Evolutionary conservation across 2,888 invertebrate genomes (phyloP), one percentile per base, ranked within the genome.

Genomic region (Hirtodrosophila cameraria): DNA sequence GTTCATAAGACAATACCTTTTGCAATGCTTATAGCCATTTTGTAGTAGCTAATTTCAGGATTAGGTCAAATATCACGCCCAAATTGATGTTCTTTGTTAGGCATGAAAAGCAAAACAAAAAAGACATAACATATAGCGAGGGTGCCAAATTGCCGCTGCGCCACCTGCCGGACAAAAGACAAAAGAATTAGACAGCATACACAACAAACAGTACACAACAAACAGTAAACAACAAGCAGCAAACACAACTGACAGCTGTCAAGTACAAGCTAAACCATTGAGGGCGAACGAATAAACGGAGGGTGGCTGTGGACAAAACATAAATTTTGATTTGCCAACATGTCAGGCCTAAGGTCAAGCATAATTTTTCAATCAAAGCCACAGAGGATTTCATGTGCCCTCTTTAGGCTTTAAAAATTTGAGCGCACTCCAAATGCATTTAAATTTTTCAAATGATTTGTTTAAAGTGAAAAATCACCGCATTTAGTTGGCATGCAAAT

Each of bases 301-400:
- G 8, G n/a, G 11, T 7, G 43, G 1, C 11, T 42, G 50, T n/a
- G n/a, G n/a, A n/a, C 42, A 35, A 49, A 61, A 64, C 74, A 78
- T 77, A 70, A 77, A 81, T 77, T 70, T 55, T 61, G 66, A 84
- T 78, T 73, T 65, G 69, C 20, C 28, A 18, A 41, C 49, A 46
- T 46, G 64, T 39, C 59, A 49, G 43, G 30, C 12, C 39, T 66
- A 85, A 79, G 80, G 81, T 80, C 65, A 75, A 63, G 61, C 81
- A 76, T 77, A 86, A 81, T 81, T 86, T 84, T 84, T 65, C 86
- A 75, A 75, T 75, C 61, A 72, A 57, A 42, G 31, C 31, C 27
- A 30, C 7, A 8, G 18, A 5, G 18, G 5, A 18, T 18, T 18
- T 18, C 6, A 23, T 23, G 8, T 4, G 23, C 9, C 38, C 38